phyloP scores from a whole-genome alignment of 2,113 vertebrate species.

The Tragelaphus scriptus region DNA sequence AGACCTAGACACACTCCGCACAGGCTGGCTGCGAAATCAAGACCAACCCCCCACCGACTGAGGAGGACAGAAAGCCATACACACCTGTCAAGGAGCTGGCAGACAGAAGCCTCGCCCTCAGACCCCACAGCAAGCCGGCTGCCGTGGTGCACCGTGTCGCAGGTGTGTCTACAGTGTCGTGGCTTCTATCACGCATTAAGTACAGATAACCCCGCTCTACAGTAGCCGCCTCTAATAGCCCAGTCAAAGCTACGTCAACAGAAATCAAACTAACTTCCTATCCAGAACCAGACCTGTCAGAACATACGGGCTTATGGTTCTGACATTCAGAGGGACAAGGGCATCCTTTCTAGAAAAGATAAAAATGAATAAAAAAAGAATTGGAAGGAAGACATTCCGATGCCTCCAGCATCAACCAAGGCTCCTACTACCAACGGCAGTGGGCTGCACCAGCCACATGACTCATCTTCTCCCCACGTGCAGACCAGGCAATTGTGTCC shows the following conservation, averaged over 20 bases:
- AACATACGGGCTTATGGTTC: background rate
- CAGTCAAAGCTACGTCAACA: background rate
- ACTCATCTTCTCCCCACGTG: background rate
- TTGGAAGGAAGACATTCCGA: background rate
- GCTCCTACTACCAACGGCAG: background rate
- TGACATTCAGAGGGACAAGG: background rate
- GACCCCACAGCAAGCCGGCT: background rate
- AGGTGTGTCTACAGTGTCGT: background rate
- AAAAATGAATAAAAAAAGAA: background rate
- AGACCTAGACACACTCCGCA: background rate
- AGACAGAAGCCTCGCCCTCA: background rate
- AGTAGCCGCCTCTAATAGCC: too few relatives aligned
- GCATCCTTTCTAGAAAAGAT: background rate
- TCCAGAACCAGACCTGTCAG: background rate
- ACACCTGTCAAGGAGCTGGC: background rate
- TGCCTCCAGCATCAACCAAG: background rate
- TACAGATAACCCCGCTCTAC: background rate
- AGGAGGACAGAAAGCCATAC: background rate
- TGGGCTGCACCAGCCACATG: background rate
- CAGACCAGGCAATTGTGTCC: background rate
- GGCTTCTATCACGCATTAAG: too few relatives aligned
- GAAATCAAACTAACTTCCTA: background rate
- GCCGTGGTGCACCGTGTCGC: fast-evolving
- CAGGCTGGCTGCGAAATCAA: background rate
- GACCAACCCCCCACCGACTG: background rate